Evolutionary conservation across 2,888 invertebrate genomes (phyloP).

Genomic region (Stenoptilia bipunctidactyla): DNA sequence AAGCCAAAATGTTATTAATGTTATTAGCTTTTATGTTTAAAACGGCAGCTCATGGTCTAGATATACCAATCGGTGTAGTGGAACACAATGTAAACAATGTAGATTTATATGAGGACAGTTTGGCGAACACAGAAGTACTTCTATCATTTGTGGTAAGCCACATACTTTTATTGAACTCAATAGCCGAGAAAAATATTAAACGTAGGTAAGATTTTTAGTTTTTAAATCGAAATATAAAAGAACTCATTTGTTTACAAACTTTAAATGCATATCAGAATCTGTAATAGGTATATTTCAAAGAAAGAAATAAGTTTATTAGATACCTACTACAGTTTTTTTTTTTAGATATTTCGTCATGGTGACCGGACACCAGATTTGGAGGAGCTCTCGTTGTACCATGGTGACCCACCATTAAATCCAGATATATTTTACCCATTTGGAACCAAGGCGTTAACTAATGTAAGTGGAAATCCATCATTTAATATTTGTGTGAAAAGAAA

Average conservation of each 20-base stretch:
- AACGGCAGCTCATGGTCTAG: constrained; percentile 26
- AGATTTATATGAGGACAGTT: constrained; percentile 21
- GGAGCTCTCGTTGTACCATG: constrained; percentile 63
- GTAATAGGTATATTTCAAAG: no score
- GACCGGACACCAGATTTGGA: constrained; percentile 76
- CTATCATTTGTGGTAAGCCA: constrained; percentile 51
- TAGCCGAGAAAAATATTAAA: no score
- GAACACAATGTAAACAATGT: constrained; percentile 23
- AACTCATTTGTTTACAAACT: no score
- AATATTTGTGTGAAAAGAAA: no score
- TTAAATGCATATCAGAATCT: no score
- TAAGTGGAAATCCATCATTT: constrained; percentile 32
- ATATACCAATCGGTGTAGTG: constrained; percentile 18
- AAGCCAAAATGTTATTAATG: constrained; percentile 27
- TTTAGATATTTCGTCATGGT: constrained; percentile 77
- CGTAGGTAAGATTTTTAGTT: constrained; percentile 3
- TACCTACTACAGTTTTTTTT: no score
- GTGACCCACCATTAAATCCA: constrained; percentile 33
- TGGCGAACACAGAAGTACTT: constrained; percentile 36
- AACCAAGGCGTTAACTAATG: constrained; percentile 75
- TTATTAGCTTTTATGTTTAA: constrained; percentile 24
- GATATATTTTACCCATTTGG: constrained; percentile 73
- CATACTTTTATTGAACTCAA: no score
- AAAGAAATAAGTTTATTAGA: no score
- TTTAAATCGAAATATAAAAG: no score